Evolutionary conservation across 2,113 vertebrate genomes (phyloP).

Genomic region (Narcine bancroftii): DNA sequence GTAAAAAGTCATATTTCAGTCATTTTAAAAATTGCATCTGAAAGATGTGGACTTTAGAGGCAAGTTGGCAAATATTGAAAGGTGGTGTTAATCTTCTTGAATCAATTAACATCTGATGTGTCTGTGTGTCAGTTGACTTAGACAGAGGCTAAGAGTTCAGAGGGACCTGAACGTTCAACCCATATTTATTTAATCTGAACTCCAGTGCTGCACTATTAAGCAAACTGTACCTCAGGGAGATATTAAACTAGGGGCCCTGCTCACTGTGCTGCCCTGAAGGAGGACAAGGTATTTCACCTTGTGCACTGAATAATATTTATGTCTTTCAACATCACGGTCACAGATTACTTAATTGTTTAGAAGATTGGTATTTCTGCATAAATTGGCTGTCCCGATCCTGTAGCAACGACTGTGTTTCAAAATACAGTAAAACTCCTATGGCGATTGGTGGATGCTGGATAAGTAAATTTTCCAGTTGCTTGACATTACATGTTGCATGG

Average conservation of each 20-base stretch:
- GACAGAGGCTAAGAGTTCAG: neutral
- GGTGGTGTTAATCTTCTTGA: neutral
- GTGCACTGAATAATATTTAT: neutral
- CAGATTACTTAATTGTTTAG: neutral
- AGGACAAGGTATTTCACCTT: neutral
- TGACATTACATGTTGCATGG: no score
- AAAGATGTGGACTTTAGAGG: neutral
- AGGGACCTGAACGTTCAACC: neutral
- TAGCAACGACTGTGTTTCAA: neutral
- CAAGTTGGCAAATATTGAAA: neutral
- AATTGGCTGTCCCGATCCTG: neutral
- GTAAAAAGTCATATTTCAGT: conserved; percentile 54
- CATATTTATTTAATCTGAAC: neutral
- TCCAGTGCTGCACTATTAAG: neutral
- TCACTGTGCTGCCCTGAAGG: neutral
- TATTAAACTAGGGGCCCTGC: neutral
- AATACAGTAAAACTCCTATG: no score
- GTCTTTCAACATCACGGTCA: neutral
- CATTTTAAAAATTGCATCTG: neutral
- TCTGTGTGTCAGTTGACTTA: neutral
- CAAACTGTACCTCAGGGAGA: neutral
- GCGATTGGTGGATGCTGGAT: no score
- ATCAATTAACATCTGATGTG: neutral
- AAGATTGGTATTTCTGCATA: neutral
- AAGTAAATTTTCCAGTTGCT: no score